Base-by-base conservation (phyloP, 2,888 invertebrate genomes). In the Aradus depressus region DNA sequence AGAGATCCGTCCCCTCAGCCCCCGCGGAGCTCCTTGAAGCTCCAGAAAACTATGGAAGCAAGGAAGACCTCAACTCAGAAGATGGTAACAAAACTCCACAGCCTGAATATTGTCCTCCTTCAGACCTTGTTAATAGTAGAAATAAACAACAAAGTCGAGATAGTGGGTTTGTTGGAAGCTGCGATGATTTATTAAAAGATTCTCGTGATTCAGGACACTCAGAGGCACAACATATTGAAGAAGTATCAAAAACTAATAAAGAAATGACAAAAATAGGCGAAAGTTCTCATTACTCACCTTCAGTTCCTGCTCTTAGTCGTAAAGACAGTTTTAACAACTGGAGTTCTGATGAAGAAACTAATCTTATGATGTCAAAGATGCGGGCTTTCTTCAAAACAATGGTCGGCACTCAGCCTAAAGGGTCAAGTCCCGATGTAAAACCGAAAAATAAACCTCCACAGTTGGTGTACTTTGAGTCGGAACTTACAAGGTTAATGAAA, bases 301-400 rank as follows among this genome's bases (percentile, higher is more conserved):
- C 69, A 8, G 60, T 66, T 3, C 16, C 72, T 75, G 75, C 80
- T 12, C 69, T 89, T 23, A 80, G 81, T 31, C 75, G 89, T 56
- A 89, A 88, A 68, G 89, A 90, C 67, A 88, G 88, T 65, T 90
- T 90, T 70, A 90, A 89, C 66, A 90, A 90, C 64, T 91, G 90
- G 89, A 89, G 88, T 58, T 89, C 89, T 3, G 90, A 91, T 64
- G 91, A 91, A 65, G 91, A 91, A 70, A 91, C 90, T 2, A 91
- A 91, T 67, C 70, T 90, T 38, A 91, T 91, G 90, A 91, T 91
- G 90, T 86, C 84, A 31, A 90, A 89, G 71, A 88, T 91, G 87
- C 74, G 89, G 2, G 87, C 88, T 62, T 89, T 91, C 67, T 89
- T 91, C 68, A 90, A 89, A 68, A 88, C 87, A 44, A 83, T 91